Percentiles rank a stretch among this genome's conserved stretches.
phyloP scores from a whole-genome alignment of 2,888 invertebrate genomes.

The Tiliacea aurago region DNA sequence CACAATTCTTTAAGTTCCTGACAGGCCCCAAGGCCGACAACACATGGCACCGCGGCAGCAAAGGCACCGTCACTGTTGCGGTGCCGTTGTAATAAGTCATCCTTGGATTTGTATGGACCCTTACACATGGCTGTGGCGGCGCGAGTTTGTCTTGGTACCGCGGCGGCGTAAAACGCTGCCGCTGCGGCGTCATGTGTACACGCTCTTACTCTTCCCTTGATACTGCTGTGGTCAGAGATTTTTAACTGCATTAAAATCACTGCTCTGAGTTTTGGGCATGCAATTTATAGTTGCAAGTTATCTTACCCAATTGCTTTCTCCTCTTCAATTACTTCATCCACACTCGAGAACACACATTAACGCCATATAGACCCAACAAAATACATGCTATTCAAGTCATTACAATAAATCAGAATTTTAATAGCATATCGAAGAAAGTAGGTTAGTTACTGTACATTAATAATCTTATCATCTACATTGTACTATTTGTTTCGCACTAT shows the following conservation, averaged over 20 bases:
- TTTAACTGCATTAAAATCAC: background rate
- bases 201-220: no score
- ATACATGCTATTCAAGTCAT: conserved; percentile 20
- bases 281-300: background rate
- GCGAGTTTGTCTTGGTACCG: no score
- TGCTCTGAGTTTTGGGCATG: background rate
- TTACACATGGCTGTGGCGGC: no score
- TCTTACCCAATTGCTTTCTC: conserved; percentile 20
- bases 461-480: conserved; percentile 56
- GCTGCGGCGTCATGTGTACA: no score
- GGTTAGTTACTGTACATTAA: conserved; percentile 51
- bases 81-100: no score
- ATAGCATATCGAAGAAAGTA: conserved; percentile 36
- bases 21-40: no score
- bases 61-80: no score
- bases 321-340: background rate
- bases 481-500: conserved; percentile 54
- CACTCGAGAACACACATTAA: background rate
- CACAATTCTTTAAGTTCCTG: background rate
- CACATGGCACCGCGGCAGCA: no score
- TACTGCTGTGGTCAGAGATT: no score
- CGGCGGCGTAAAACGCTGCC: no score
- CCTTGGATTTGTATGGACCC: no score
- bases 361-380: conserved; percentile 11
- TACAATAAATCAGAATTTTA: conserved; percentile 25